A percentile compares a stretch with the other conserved stretches of the same genome.
phyloP scores from a whole-genome alignment of 2,113 vertebrate genomes.

The Nerophis ophidion region DNA sequence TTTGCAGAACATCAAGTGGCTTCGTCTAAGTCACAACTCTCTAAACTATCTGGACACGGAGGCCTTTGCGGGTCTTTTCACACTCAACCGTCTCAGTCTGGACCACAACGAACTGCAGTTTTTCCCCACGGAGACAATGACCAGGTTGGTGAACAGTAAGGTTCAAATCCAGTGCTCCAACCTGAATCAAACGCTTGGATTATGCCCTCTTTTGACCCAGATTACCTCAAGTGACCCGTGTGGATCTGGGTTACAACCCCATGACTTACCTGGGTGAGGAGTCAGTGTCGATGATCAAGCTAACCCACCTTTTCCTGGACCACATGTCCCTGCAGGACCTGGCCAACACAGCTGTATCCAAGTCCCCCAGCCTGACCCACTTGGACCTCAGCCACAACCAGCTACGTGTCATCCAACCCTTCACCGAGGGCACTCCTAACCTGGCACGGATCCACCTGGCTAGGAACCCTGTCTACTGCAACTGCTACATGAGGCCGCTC shows the following conservation, averaged over 20 bases:
- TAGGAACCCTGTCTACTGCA: slow-evolving; percentile 85
- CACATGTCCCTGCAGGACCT: slow-evolving; percentile 86
- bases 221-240: slow-evolving; percentile 68
- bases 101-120: slow-evolving; percentile 91
- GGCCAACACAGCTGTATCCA: slow-evolving; percentile 72
- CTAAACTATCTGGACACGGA: slow-evolving; percentile 83
- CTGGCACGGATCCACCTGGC: slow-evolving; percentile 75
- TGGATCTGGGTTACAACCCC: slow-evolving; percentile 88
- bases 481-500: slow-evolving; percentile 82
- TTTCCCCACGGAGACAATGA: slow-evolving; percentile 80
- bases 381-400: slow-evolving; percentile 86
- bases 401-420: slow-evolving; percentile 76
- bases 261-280: slow-evolving; percentile 85
- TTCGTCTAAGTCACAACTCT: slow-evolving; percentile 85
- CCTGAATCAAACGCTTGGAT: not conserved
- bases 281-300: slow-evolving; percentile 76
- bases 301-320: slow-evolving; percentile 83
- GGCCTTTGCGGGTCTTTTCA: slow-evolving; percentile 82
- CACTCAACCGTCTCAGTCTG: slow-evolving; percentile 81
- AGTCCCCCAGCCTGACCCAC: slow-evolving; percentile 72
- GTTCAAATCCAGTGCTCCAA: not conserved
- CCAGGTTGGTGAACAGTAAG: slow-evolving; percentile 56
- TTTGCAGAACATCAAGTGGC: slow-evolving; percentile 80
- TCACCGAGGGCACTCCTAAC: slow-evolving; percentile 63
- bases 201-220: slow-evolving; percentile 31